Conservation (phyloP, 2,797 vertebrate genomes). For the Myoxocephalus aenaeus region DNA sequence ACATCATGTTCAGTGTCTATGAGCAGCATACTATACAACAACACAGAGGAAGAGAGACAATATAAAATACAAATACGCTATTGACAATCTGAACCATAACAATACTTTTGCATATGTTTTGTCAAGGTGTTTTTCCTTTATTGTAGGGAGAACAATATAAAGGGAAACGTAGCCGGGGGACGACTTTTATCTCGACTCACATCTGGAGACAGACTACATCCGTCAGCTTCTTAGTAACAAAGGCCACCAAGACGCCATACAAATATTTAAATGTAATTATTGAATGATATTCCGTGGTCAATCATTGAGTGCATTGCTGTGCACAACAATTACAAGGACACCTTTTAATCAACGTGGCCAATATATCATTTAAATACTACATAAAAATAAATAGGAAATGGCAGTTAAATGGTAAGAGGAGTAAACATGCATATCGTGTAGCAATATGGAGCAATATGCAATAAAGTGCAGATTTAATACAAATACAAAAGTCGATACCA, state of each 20-base stretch:
- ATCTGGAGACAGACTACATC: background rate
- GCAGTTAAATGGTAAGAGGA: conserved; percentile 1
- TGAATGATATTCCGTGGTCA: too few relatives aligned
- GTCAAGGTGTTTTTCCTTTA: background rate
- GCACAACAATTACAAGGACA: background rate
- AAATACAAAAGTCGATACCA: background rate
- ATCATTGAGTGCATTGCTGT: background rate
- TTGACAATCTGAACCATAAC: background rate
- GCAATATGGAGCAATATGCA: background rate
- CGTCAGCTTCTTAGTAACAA: background rate
- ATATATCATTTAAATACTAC: conserved; percentile 4
- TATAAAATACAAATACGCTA: background rate
- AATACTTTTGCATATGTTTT: background rate
- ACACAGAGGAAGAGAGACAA: background rate
- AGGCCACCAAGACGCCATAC: background rate
- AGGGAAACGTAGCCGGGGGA: background rate
- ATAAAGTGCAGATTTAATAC: background rate
- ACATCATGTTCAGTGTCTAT: background rate
- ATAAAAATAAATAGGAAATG: background rate
- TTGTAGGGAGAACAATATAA: background rate
- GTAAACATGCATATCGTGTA: conserved; percentile 15
- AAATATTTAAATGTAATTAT: background rate
- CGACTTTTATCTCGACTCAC: background rate
- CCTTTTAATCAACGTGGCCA: background rate
- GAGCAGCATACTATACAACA: background rate